Evolutionary conservation across 2,113 vertebrate genomes (phyloP).

Genomic region (Donacobius atricapilla): DNA sequence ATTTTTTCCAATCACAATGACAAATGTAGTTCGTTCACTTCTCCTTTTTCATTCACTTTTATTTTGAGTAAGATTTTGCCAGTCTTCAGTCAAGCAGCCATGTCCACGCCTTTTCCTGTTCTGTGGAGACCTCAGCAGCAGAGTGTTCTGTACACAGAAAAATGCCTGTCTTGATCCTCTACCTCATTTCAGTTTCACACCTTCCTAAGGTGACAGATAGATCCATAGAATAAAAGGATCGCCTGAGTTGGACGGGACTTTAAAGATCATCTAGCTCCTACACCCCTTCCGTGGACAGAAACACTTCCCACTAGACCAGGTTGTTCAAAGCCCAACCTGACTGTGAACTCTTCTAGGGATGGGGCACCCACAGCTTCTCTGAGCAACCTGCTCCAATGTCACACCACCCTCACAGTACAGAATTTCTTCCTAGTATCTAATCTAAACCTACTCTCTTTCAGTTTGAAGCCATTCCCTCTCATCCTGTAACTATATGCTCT

Average conservation of each 20-base stretch:
- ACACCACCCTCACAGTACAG: background rate
- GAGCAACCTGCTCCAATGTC: background rate
- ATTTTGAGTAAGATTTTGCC: background rate
- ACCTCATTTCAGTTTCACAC: background rate
- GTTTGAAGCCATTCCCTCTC: background rate
- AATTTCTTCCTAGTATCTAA: background rate
- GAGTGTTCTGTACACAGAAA: background rate
- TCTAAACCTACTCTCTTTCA: background rate
- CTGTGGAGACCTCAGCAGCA: background rate
- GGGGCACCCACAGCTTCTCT: background rate
- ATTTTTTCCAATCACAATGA: background rate
- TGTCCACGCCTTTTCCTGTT: background rate
- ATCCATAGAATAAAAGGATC: background rate
- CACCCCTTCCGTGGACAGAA: no score
- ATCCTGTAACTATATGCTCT: background rate
- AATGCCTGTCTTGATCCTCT: background rate
- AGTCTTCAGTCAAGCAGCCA: background rate
- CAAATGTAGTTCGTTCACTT: background rate
- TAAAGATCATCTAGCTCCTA: background rate
- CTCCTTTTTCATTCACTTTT: background rate
- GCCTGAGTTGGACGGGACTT: background rate
- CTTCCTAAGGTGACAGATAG: background rate
- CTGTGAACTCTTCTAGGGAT: background rate
- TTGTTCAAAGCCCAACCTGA: background rate
- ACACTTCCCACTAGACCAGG: background rate